phyloP scores from a whole-genome alignment of 2,888 invertebrate species.

The Nymphalis c-album region DNA sequence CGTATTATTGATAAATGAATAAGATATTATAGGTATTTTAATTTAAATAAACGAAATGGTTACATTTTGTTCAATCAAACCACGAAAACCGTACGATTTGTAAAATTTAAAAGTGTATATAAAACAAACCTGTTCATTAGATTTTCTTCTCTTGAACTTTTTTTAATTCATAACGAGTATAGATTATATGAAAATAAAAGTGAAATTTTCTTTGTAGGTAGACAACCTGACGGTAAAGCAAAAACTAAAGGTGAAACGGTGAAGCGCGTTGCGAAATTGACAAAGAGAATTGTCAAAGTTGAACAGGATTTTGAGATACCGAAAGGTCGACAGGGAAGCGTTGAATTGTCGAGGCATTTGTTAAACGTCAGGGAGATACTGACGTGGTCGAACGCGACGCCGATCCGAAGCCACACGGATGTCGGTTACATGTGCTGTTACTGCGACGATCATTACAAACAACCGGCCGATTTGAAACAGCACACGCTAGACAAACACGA shows the following conservation, averaged over 20 bases:
- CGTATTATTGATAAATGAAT: no score
- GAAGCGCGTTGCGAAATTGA: neutral
- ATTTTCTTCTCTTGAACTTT: neutral
- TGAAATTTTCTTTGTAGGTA: constrained; percentile 40
- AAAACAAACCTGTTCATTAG: neutral
- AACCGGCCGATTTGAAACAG: constrained; percentile 48
- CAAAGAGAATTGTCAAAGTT: constrained; percentile 10
- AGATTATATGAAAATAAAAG: constrained; percentile 18
- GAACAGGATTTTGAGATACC: constrained; percentile 18
- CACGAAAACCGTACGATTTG: no score
- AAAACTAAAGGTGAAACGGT: constrained; percentile 36
- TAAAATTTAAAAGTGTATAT: no score
- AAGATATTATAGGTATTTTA: no score
- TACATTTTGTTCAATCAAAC: no score
- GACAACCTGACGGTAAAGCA: constrained; percentile 18
- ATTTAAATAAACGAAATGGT: no score
- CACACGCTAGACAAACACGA: constrained; percentile 48
- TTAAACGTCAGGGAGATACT: constrained; percentile 51
- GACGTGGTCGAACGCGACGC: constrained; percentile 51
- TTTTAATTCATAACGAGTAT: neutral
- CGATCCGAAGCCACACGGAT: constrained; percentile 45
- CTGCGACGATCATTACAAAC: constrained; percentile 43
- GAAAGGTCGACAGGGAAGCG: constrained; percentile 25
- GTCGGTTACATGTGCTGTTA: constrained; percentile 49
- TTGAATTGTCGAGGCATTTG: constrained; percentile 51